Evolutionary conservation across 2,113 vertebrate species (phyloP), one percentile per base, ranked within the genome.

Genomic region (Stercorarius parasiticus): DNA sequence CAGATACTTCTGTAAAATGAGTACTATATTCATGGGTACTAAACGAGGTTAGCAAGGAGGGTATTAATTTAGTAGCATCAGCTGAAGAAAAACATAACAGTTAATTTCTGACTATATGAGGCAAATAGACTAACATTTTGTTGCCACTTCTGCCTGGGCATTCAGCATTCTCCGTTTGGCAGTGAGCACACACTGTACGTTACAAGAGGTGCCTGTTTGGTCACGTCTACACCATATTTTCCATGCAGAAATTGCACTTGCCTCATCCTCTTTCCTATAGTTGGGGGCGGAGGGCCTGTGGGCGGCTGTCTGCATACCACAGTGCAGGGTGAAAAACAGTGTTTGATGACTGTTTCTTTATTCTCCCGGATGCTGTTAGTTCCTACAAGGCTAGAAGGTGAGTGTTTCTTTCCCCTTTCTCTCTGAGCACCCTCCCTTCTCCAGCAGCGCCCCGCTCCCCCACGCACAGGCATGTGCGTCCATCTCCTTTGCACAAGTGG

Each of bases 391-490:
- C 32, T 76, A 55, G 49, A 76, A 61, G 45, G 27, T 77, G 61
- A 59, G 38, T 1, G 1, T 53, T 88, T 90, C 19, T 91, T 80
- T 80, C 34, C 25, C 5, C 11, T 29, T 58, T 42, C 38, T 62
- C 43, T 40, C 69, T 71, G 50, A 90, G 38, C n/a, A 29, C 12
- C 23, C 25, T 56, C 20, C 7, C 34, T 67, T 72, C 61, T n/a
- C 42, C 77, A 47, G 30, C n/a, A 38, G 38, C 13, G 26, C 5
- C 6, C 19, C 1, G 0, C 23, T 10, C 11, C 42, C 27, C 15
- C 2, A 1, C 2, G 1, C 26, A 26, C 18, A 56, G 20, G 14
- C 9, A 1, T 1, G 13, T 21, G 30, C 40, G n/a, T 62, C 55
- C 4, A 0, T 11, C n/a, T 53, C 14, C 17, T 50, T 58, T 26